Evolutionary conservation across 2,797 vertebrate genomes (phyloP).

Genomic region (Alfaro cultratus): DNA sequence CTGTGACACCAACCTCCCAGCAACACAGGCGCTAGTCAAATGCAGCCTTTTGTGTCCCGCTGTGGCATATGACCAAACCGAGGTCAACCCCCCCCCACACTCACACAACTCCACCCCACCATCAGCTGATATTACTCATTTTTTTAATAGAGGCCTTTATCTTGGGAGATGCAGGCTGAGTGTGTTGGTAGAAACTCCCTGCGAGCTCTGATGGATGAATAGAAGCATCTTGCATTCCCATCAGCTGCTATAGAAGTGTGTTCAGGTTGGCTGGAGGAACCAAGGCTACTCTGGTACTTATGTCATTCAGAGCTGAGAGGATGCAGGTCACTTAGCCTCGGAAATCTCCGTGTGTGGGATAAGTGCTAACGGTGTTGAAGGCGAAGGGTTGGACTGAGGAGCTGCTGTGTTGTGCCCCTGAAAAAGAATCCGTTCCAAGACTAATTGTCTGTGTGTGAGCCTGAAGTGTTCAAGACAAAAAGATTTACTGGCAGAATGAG

Average conservation of each 20-base stretch:
- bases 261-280: conserved; percentile 63
- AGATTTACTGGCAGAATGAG: conserved; percentile 49
- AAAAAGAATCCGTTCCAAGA: conserved; percentile 25
- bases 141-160: conserved; percentile 70
- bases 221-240: conserved; percentile 31
- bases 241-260: conserved; percentile 50
- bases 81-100: conserved; percentile 44
- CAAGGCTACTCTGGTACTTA: conserved; percentile 66
- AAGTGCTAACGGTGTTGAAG: conserved; percentile 12
- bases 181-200: conserved; percentile 30
- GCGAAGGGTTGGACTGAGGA: conserved; percentile 1
- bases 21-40: conserved; percentile 18
- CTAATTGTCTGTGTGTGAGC: conserved; percentile 44
- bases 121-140: conserved; percentile 57
- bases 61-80: conserved; percentile 37
- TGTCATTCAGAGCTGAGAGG: conserved; percentile 59
- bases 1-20: conserved; percentile 12
- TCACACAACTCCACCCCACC: conserved; percentile 27
- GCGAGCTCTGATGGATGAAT: conserved; percentile 54
- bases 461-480: conserved; percentile 30
- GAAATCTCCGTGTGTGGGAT: conserved; percentile 42
- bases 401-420: conserved; percentile 5
- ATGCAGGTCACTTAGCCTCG: conserved; percentile 65
- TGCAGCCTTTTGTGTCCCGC: conserved; percentile 40
- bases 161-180: conserved; percentile 52